Evolutionary conservation across 2,888 invertebrate species (phyloP).

Genomic region (Phengaris arion): DNA sequence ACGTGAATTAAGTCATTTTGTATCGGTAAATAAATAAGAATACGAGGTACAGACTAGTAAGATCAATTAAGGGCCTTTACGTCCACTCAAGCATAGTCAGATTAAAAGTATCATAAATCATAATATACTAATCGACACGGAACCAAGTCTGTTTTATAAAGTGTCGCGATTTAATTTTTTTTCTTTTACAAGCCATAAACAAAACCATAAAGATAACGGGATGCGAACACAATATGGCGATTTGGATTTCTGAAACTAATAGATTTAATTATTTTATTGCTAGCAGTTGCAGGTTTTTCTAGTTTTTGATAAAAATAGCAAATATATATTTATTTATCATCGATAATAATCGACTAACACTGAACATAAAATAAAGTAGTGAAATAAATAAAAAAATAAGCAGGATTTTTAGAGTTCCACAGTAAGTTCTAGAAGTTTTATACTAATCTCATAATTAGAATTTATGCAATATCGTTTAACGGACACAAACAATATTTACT

Average conservation of each 20-base stretch:
- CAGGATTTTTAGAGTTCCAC: background rate
- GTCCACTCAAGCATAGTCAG: no score
- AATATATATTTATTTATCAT: background rate
- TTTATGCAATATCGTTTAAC: no score
- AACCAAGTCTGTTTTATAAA: background rate
- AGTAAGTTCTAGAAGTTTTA: background rate
- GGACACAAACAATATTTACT: no score
- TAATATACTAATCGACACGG: background rate
- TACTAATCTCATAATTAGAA: no score
- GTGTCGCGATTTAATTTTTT: background rate
- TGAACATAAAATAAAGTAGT: background rate
- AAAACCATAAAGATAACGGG: conserved; percentile 26
- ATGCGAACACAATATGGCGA: background rate
- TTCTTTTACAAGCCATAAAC: background rate
- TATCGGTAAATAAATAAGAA: no score
- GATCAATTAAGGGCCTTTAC: no score
- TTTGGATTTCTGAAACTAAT: background rate
- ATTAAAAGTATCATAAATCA: no score
- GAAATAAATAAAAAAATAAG: background rate
- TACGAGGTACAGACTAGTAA: no score
- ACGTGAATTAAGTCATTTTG: no score
- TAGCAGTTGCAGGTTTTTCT: background rate
- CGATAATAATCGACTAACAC: background rate
- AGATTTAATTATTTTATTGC: conserved; percentile 20
- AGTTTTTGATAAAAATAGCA: background rate